phyloP scores from a whole-genome alignment of 2,797 vertebrate genomes.

The Pteronotus mesoamericanus region DNA sequence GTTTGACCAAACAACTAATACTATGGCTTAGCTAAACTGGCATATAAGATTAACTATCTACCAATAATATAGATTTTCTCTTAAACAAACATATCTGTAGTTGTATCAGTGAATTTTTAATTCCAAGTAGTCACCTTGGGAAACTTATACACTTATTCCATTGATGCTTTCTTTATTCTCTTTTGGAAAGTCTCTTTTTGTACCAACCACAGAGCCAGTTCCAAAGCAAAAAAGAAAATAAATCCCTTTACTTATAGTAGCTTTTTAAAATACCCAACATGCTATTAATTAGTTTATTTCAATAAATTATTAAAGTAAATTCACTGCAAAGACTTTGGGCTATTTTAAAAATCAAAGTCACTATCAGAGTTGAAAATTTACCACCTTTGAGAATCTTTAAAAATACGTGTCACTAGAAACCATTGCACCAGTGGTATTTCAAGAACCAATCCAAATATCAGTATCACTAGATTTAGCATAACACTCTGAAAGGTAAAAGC shows the following conservation, averaged over 20 bases:
- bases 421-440: neutral
- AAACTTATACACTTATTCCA: neutral
- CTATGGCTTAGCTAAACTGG: neutral
- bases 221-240: neutral
- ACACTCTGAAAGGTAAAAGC: neutral
- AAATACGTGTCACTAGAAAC: neutral
- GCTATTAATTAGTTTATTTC: neutral
- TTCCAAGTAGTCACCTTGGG: neutral
- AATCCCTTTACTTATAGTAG: neutral
- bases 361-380: constrained; percentile 30
- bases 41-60: neutral
- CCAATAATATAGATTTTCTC: neutral
- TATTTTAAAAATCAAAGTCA: neutral
- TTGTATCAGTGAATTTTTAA: neutral
- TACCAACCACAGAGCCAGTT: neutral
- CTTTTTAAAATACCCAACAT: neutral
- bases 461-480: neutral
- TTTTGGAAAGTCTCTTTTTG: neutral
- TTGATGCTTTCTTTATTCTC: neutral
- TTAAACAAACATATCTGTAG: neutral
- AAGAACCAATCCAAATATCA: neutral
- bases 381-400: neutral
- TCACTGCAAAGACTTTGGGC: neutral
- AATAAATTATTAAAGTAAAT: neutral
- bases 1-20: neutral